phyloP scores from a whole-genome alignment of 2,797 vertebrate genomes.

The Notolabrus celidotus region DNA sequence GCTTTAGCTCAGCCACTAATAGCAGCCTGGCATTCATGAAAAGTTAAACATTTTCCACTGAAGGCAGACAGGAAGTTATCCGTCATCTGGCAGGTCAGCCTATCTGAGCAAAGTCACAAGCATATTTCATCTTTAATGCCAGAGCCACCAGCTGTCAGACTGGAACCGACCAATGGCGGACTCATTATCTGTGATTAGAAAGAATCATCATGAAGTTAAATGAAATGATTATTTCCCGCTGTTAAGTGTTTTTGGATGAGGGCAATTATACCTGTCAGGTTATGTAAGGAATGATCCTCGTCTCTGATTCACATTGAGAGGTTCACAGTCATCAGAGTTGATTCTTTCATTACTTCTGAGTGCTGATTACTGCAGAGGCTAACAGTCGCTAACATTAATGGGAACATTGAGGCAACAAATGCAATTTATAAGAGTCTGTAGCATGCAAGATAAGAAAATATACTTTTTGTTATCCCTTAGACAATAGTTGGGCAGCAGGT shows the following conservation, averaged over 20 bases:
- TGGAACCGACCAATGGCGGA: slow-evolving; percentile 56
- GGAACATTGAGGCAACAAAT: not conserved
- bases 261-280: slow-evolving; percentile 66
- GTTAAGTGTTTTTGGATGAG: slow-evolving; percentile 67
- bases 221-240: slow-evolving; percentile 65
- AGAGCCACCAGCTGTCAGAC: slow-evolving; percentile 58
- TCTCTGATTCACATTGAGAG: slow-evolving; percentile 25
- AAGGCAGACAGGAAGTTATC: slow-evolving; percentile 45
- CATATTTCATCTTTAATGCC: slow-evolving; percentile 69
- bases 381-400: slow-evolving; percentile 14
- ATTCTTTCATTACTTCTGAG: slow-evolving; percentile 19
- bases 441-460: not conserved
- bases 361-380: slow-evolving; percentile 19
- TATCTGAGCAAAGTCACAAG: slow-evolving; percentile 17
- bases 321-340: slow-evolving; percentile 22
- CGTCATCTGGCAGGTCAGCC: slow-evolving; percentile 48
- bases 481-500: not conserved
- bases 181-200: slow-evolving; percentile 73
- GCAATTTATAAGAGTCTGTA: not conserved
- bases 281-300: slow-evolving; percentile 28
- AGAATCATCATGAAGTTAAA: slow-evolving; percentile 57
- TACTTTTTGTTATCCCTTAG: not conserved
- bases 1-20: slow-evolving; percentile 37
- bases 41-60: slow-evolving; percentile 49
- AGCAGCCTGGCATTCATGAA: slow-evolving; percentile 34